These are phyloP conservation scores for Tachystola acroxantha DNA, from an alignment of 2,888 invertebrate genomes.

Conservation along the genomic window DNA sequence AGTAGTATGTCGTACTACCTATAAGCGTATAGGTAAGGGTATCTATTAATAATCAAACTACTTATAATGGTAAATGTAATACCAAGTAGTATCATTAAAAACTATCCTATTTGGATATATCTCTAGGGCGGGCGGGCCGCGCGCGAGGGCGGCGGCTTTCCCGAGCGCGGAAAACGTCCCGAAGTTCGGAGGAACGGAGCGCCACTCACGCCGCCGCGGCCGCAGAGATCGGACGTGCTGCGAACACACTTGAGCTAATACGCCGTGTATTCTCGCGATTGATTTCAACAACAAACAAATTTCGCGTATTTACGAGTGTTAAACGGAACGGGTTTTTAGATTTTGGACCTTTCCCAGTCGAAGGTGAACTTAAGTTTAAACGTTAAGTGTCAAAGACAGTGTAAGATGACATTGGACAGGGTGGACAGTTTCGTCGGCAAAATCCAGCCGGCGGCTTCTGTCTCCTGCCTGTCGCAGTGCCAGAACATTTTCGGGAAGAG, in stretches of 20 bases:
- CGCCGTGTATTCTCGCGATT: constrained; percentile 15
- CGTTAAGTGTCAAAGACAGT: constrained; percentile 9
- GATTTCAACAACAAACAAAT: not conserved
- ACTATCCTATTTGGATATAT: constrained; percentile 39
- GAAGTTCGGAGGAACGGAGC: constrained; percentile 5
- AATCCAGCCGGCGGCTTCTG: constrained; percentile 70
- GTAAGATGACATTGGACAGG: constrained; percentile 69
- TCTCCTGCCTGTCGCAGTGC: constrained; percentile 75
- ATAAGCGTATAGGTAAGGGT: too few relatives aligned
- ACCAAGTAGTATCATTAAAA: too few relatives aligned
- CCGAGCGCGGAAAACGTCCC: constrained; percentile 44
- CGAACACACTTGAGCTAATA: constrained; percentile 6
- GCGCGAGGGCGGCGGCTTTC: constrained; percentile 51
- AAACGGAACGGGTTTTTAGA: not conserved
- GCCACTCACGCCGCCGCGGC: constrained; percentile 46
- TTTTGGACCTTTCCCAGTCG: not conserved
- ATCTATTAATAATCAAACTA: too few relatives aligned
- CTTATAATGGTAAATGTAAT: too few relatives aligned
- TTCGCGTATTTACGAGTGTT: not conserved
- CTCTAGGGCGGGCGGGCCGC: constrained; percentile 46
- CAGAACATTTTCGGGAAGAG: constrained; percentile 83
- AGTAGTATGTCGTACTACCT: too few relatives aligned
- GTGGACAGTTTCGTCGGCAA: constrained; percentile 67
- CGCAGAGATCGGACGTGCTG: constrained; percentile 44
- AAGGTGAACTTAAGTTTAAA: not conserved